Conservation (phyloP, 2,888 invertebrate species). For the Brenthis ino region DNA sequence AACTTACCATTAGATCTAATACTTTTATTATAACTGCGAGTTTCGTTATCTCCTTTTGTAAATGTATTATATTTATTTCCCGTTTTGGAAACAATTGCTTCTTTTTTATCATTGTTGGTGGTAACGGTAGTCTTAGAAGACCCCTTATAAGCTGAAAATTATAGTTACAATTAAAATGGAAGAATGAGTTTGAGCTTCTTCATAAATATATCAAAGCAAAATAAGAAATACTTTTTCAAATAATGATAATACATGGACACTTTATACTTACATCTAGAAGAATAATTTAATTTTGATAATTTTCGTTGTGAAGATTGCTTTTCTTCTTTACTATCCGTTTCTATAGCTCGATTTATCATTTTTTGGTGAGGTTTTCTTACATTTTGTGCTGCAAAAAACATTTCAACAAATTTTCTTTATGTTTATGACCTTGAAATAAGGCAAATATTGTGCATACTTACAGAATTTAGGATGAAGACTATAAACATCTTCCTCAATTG, state of each 20-base stretch:
- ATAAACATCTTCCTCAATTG: constrained; percentile 64
- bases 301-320: constrained; percentile 49
- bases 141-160: constrained; percentile 57
- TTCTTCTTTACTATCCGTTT: constrained; percentile 48
- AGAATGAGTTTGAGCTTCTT: not conserved
- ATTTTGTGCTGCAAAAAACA: constrained; percentile 48
- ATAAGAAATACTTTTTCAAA: not conserved
- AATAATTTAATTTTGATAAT: constrained; percentile 50
- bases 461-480: constrained; percentile 57
- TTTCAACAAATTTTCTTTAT: not conserved
- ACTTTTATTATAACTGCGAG: constrained; percentile 46
- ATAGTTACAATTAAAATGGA: constrained; percentile 11
- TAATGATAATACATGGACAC: not conserved
- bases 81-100: constrained; percentile 47
- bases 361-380: constrained; percentile 45
- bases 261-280: constrained; percentile 54
- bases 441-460: constrained; percentile 48
- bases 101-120: constrained; percentile 49
- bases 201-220: not conserved
- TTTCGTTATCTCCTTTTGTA: constrained; percentile 42
- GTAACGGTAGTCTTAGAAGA: constrained; percentile 51
- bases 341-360: constrained; percentile 47
- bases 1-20: constrained; percentile 40
- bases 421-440: not conserved
- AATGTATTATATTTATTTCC: constrained; percentile 46